These are phyloP conservation scores for Pitangus sulphuratus DNA, from an alignment of 2,797 vertebrate genomes.

Conservation along the genomic window DNA sequence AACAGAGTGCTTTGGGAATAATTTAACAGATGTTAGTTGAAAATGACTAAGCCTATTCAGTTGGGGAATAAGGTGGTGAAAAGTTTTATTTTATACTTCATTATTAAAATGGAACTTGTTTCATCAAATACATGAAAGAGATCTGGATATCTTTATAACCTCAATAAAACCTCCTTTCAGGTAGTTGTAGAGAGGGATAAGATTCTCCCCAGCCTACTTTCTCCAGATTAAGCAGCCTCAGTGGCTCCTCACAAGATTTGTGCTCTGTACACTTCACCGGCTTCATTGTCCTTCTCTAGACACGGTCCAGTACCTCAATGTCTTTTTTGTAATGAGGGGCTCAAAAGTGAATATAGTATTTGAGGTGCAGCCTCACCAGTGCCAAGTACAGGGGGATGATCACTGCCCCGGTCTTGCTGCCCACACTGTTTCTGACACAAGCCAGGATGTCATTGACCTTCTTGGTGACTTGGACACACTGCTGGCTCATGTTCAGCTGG, in stretches of 20 bases:
- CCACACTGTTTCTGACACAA: neutral
- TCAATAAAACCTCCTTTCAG: neutral
- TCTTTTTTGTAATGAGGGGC: neutral
- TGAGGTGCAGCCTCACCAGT: neutral
- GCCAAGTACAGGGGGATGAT: neutral
- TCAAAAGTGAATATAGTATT: neutral
- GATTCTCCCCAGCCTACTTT: neutral
- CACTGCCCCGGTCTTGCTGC: neutral
- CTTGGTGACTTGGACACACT: neutral
- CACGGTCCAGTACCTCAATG: neutral
- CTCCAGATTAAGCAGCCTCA: neutral
- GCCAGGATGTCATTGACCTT: neutral
- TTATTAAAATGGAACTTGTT: neutral
- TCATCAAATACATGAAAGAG: neutral
- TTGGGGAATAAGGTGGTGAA: neutral
- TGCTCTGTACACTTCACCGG: neutral
- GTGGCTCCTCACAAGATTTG: neutral
- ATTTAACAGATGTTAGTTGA: neutral
- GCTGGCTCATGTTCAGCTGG: neutral
- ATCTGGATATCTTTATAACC: neutral
- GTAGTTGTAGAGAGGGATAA: neutral
- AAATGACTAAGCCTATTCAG: neutral
- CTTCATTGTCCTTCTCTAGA: accelerated
- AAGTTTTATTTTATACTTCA: neutral
- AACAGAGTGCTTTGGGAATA: neutral